These are phyloP conservation scores for Rhinichthys osculus DNA, from an alignment of 2,797 vertebrate genomes.

Conservation along the genomic window DNA sequence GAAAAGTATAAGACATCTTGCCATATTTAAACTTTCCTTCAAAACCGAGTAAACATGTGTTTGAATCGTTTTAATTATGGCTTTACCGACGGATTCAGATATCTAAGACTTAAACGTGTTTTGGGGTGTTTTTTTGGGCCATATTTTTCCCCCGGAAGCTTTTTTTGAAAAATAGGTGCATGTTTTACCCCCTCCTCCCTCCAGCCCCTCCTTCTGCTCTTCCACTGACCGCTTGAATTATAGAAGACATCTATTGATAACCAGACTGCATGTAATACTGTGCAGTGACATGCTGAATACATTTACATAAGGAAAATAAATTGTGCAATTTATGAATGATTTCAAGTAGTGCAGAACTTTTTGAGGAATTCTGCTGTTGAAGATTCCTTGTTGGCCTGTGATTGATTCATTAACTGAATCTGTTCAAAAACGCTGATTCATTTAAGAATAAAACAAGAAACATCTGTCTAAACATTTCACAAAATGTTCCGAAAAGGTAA, in stretches of 20 bases:
- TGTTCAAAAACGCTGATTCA: neutral
- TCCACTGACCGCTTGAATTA: slow-evolving; percentile 48
- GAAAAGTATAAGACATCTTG: neutral
- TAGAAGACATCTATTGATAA: slow-evolving; percentile 35
- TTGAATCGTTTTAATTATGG: slow-evolving; percentile 8
- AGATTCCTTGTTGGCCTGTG: neutral
- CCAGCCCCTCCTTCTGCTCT: neutral
- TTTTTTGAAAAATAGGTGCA: slow-evolving; percentile 12
- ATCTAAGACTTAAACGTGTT: neutral
- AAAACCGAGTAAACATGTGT: neutral
- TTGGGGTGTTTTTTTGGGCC: neutral
- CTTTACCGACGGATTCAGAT: neutral
- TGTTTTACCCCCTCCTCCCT: too few species aligned
- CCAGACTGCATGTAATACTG: too few species aligned
- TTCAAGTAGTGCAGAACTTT: neutral
- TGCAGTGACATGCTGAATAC: neutral
- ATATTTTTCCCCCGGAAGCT: neutral
- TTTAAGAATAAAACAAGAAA: neutral
- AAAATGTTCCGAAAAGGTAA: neutral
- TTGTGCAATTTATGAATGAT: neutral
- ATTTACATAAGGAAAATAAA: neutral
- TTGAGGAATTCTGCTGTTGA: neutral
- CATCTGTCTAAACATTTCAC: too few species aligned
- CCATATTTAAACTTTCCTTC: neutral
- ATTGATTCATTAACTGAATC: neutral